Evolutionary conservation across 2,113 vertebrate species (phyloP).

Genomic region (Morphnarchus princeps): DNA sequence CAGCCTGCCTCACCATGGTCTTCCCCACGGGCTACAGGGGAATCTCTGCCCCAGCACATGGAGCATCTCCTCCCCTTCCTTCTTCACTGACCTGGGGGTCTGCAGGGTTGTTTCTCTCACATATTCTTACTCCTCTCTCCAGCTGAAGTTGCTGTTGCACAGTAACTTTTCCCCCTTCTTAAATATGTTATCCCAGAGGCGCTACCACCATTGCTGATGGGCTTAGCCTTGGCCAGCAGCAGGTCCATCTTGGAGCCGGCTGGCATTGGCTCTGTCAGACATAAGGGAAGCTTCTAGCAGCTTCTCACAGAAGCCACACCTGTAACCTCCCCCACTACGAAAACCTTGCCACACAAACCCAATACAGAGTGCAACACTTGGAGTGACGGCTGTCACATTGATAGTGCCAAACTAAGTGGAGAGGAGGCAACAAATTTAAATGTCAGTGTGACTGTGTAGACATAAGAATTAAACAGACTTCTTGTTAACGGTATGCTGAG

Average conservation of each 20-base stretch:
- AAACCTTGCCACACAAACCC: neutral
- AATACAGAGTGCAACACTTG: neutral
- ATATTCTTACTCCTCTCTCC: too few species aligned
- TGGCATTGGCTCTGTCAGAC: neutral
- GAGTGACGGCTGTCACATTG: neutral
- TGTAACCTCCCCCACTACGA: neutral
- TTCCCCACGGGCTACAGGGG: too few species aligned
- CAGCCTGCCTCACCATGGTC: too few species aligned
- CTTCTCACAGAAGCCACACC: neutral
- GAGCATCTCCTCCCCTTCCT: too few species aligned
- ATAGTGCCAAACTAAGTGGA: neutral
- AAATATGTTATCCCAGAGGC: too few species aligned
- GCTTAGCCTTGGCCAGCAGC: neutral
- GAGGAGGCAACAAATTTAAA: neutral
- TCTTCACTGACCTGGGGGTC: too few species aligned
- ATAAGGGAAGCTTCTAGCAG: neutral
- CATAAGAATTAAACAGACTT: neutral
- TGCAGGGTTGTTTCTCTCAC: too few species aligned
- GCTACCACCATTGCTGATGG: too few species aligned
- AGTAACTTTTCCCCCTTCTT: too few species aligned
- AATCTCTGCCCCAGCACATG: too few species aligned
- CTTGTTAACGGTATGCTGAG: neutral
- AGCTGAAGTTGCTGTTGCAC: too few species aligned
- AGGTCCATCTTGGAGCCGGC: neutral
- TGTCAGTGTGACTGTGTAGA: neutral